Evolutionary conservation across 2,888 invertebrate genomes (phyloP), one percentile per base, ranked within the genome.

Genomic region (Lycocerus yunnanus): DNA sequence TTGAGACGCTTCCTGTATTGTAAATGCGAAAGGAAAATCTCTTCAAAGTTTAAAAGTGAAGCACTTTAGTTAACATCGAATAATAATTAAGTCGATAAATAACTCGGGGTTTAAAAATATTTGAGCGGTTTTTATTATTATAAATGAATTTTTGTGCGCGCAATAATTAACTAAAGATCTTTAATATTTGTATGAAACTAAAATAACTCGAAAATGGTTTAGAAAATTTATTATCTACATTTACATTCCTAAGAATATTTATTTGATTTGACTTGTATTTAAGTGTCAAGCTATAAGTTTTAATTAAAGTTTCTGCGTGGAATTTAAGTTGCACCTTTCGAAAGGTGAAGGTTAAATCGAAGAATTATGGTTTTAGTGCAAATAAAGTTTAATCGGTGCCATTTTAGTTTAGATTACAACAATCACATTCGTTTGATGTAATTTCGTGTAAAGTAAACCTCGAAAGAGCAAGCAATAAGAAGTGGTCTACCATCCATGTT

Each of bases 401-500:
- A 43, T 43, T 63, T 63, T 14, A 18, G 16, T 63, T 63, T 63
- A 18, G 20, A 18, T 20, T 16, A 18, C 61, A 18, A 18, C 20
- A n/a, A 63, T 63, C 16, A 63, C 16, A 20, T 63, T 63, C 20
- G 20, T 18, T 63, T 72, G 69, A 21, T 68, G 75, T 66, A 75
- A 60, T 18, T 69, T 67, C 61, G 66, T 66, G 58, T 72, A 72
- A 16, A 72, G 72, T 27, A 69, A 63, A 68, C 68, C 81, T 83
- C 82, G 20, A 66, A 61, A 43, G 72, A 72, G 65, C 69, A 66
- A 69, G 60, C 14, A 71, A 67, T 70, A 82, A 81, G 80, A 78
- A 83, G 82, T 81, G 81, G 82, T 81, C 81, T 82, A 80, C 61
- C 61, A 63, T 18, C 61, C 20, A 81, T 81, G 83, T 82, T 83